Evolutionary conservation across 2,113 vertebrate species (phyloP).

Genomic region (Bubo blakistoni): DNA sequence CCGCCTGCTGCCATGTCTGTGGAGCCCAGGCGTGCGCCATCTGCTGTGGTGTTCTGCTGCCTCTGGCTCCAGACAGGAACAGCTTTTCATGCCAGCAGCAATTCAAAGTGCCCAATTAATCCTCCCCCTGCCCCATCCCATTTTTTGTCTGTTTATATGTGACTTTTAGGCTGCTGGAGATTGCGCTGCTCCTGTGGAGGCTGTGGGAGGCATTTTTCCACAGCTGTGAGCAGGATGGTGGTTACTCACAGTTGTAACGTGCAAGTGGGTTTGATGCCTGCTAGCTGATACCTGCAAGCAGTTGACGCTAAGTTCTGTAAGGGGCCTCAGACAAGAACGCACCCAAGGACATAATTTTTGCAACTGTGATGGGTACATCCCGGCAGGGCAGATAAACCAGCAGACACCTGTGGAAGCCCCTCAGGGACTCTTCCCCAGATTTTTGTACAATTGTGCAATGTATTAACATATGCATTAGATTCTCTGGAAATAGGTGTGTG

Average conservation of each 20-base stretch:
- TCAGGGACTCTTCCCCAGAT: too few relatives aligned
- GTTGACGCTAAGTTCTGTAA: too few relatives aligned
- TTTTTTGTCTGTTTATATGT: neutral
- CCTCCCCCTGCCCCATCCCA: neutral
- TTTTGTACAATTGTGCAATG: too few relatives aligned
- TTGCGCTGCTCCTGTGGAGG: neutral
- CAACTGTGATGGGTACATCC: too few relatives aligned
- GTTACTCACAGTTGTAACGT: neutral
- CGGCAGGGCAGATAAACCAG: too few relatives aligned
- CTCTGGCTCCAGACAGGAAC: neutral
- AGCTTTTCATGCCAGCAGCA: neutral
- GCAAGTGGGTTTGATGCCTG: neutral
- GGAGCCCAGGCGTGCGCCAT: accelerated
- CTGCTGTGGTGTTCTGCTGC: neutral
- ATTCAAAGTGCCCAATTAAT: neutral
- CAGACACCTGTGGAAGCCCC: too few relatives aligned
- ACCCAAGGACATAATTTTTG: too few relatives aligned
- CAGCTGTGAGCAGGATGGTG: neutral
- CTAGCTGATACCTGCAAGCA: too few relatives aligned
- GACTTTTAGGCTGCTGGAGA: neutral
- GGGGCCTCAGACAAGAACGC: too few relatives aligned
- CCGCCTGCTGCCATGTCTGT: neutral
- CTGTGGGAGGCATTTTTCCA: neutral
- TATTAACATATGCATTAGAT: too few relatives aligned
- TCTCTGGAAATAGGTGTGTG: too few relatives aligned